Evolutionary conservation across 2,113 vertebrate species (phyloP).

Genomic region (Galeopterus variegatus): DNA sequence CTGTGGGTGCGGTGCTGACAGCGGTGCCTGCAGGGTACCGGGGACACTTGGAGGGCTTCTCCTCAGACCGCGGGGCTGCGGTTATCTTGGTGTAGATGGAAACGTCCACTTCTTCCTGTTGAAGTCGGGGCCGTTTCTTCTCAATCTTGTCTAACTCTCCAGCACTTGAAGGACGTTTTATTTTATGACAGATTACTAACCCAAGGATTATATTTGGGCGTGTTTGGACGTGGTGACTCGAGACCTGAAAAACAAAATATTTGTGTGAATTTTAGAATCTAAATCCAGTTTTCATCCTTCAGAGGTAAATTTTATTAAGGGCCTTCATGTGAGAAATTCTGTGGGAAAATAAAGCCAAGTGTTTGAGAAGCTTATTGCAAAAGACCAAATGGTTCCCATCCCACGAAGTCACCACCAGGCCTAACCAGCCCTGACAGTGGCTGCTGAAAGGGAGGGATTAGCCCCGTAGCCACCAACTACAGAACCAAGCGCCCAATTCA

Average conservation of each 20-base stretch:
- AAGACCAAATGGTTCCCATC: background rate
- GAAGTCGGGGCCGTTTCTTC: constrained; percentile 91
- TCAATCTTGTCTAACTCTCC: constrained; percentile 90
- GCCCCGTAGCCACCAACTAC: rapidly evolving
- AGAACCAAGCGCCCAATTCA: background rate
- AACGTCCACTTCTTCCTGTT: constrained; percentile 90
- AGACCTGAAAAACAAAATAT: constrained; percentile 91
- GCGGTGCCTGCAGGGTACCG: constrained; percentile 88
- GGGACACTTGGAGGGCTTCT: constrained; percentile 88
- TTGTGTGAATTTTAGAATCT: background rate
- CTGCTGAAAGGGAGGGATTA: background rate
- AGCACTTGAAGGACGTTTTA: constrained; percentile 89
- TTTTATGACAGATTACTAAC: constrained; percentile 95
- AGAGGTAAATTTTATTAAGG: background rate
- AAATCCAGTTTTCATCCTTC: background rate
- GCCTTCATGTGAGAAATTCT: background rate
- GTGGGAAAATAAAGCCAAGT: background rate
- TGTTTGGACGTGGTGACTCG: constrained; percentile 95
- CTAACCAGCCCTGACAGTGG: background rate
- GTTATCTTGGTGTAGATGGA: constrained; percentile 86
- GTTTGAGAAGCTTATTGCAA: background rate
- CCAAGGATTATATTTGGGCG: constrained; percentile 97
- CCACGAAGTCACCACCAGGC: background rate
- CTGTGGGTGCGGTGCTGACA: constrained; percentile 88
- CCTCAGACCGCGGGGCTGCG: constrained; percentile 88